A percentile compares a stretch with the other conserved stretches of the same genome.
Evolutionary conservation across 2,113 vertebrate genomes (phyloP).

Genomic region (Protobothrops mucrosquamatus): DNA sequence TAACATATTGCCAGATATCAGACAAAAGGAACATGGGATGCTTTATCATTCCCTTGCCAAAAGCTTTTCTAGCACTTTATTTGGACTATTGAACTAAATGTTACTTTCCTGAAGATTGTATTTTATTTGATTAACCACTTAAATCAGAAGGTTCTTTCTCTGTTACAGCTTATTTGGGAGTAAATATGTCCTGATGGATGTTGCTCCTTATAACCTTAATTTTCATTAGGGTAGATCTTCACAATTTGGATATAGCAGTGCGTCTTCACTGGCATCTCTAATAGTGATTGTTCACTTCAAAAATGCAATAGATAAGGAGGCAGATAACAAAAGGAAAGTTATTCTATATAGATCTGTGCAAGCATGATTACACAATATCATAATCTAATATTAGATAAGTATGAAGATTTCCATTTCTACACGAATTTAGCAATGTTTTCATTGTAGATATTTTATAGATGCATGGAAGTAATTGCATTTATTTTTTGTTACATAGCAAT

Average conservation of each 20-base stretch:
- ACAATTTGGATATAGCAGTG: background rate
- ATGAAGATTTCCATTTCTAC: background rate
- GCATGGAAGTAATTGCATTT: constrained; percentile 5
- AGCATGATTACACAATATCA: background rate
- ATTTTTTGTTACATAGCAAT: constrained; percentile 66
- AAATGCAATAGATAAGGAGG: background rate
- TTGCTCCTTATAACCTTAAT: background rate
- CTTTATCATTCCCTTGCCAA: background rate
- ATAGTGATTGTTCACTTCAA: background rate
- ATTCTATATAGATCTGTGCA: background rate
- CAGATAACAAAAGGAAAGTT: background rate
- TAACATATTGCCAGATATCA: background rate
- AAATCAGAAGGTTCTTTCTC: background rate
- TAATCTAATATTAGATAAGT: background rate
- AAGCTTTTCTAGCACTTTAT: background rate
- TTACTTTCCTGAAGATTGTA: background rate
- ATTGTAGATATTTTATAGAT: background rate
- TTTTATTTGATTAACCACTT: background rate
- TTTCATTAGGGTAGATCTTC: background rate
- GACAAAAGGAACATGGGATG: background rate
- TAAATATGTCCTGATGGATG: background rate
- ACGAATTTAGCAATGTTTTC: background rate
- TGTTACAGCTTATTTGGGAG: background rate
- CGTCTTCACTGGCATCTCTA: background rate
- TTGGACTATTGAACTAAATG: background rate